Percentiles rank a stretch among this genome's conserved stretches.
Conservation (phyloP, 2,888 invertebrate genomes). For the Ischnus inquisitorius region DNA sequence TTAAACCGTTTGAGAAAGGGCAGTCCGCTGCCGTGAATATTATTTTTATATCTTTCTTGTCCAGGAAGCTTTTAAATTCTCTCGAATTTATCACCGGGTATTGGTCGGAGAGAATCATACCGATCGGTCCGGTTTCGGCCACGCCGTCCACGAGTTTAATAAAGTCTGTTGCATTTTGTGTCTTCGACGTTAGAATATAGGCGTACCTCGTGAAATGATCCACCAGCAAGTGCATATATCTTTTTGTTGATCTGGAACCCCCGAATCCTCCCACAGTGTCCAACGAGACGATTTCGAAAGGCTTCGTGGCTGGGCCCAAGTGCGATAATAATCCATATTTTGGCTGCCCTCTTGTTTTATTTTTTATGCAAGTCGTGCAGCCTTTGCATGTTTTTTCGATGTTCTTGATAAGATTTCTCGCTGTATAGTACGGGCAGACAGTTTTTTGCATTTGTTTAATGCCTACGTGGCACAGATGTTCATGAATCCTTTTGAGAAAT, state of each 20-base stretch:
- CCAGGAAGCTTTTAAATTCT: slow-evolving; percentile 70
- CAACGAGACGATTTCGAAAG: slow-evolving; percentile 76
- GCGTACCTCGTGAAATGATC: slow-evolving; percentile 74
- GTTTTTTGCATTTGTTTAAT: slow-evolving; percentile 66
- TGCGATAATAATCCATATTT: slow-evolving; percentile 73
- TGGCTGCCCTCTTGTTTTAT: slow-evolving; percentile 74
- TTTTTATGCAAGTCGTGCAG: slow-evolving; percentile 75
- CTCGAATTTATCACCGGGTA: slow-evolving; percentile 72
- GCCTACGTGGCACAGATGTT: slow-evolving; percentile 62
- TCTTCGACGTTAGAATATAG: slow-evolving; percentile 72
- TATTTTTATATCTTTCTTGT: slow-evolving; percentile 66
- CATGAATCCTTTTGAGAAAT: slow-evolving; percentile 63
- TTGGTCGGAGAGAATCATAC: slow-evolving; percentile 71
- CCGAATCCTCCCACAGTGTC: slow-evolving; percentile 77
- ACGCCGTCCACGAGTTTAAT: slow-evolving; percentile 69
- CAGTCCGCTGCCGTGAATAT: slow-evolving; percentile 73
- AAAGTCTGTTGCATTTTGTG: slow-evolving; percentile 72
- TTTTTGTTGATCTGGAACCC: slow-evolving; percentile 74
- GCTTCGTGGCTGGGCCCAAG: slow-evolving; percentile 74
- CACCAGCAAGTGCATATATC: slow-evolving; percentile 74
- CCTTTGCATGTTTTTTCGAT: slow-evolving; percentile 68
- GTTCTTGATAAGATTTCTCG: slow-evolving; percentile 66
- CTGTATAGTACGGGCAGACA: slow-evolving; percentile 59
- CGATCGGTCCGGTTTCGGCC: slow-evolving; percentile 54
- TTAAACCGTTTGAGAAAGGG: slow-evolving; percentile 63